A percentile compares a stretch with the other conserved stretches of the same genome.
Evolutionary conservation across 2,113 vertebrate species (phyloP).

Genomic region (Halichoeres trimaculatus): DNA sequence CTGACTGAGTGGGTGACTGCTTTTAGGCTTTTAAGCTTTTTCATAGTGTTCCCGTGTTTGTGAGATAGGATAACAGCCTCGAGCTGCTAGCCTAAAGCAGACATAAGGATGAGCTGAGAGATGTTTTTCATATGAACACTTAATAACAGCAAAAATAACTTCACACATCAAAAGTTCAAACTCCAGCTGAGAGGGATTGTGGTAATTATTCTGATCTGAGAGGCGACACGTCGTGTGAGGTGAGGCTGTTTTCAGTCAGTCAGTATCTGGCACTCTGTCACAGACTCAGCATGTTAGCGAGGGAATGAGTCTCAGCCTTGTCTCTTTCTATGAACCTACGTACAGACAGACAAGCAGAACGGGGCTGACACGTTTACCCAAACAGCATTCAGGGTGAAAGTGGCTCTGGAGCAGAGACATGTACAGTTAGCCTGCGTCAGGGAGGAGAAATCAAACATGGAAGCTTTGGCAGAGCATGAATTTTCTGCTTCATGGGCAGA

Average conservation of each 20-base stretch:
- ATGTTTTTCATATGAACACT: no score
- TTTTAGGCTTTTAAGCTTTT: no score
- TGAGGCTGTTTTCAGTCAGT: background rate
- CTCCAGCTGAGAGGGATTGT: background rate
- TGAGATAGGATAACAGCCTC: no score
- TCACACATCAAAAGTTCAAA: no score
- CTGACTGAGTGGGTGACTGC: no score
- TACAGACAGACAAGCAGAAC: slow-evolving; percentile 3
- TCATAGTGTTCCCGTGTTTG: no score
- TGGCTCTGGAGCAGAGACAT: background rate
- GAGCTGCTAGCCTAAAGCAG: no score
- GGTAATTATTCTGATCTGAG: slow-evolving; percentile 2
- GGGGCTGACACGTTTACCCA: slow-evolving; percentile 19
- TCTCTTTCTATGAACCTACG: slow-evolving; percentile 4
- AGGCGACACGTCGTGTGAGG: background rate
- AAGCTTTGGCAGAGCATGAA: background rate
- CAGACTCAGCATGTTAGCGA: background rate
- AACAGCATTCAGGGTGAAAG: background rate
- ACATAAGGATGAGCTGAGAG: no score
- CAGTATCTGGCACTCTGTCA: background rate
- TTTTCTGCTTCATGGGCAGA: background rate
- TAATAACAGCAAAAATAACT: no score
- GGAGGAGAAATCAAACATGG: background rate
- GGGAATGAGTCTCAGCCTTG: slow-evolving; percentile 18
- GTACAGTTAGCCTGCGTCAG: background rate